Evolutionary conservation across 1,140 invertebrate species (phyloP), one percentile per base, ranked within the genome.

Genomic region (Colletes gigas): DNA sequence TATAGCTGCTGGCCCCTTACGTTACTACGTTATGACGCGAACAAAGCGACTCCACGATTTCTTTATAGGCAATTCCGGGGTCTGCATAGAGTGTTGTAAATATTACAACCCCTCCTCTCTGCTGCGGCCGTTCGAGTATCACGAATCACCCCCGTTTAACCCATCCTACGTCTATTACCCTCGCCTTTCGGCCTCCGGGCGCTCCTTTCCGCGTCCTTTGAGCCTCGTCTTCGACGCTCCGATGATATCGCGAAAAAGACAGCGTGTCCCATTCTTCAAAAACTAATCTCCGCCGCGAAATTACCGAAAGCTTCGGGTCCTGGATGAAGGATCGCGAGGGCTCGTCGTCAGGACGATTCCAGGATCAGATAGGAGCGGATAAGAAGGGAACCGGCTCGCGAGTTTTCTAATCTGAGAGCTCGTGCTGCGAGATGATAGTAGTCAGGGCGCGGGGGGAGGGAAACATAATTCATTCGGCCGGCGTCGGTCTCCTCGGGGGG

Each of bases 31-130:
- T 93, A 93, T 93, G 92, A 92, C 90, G 90, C 91, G 91, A 92
- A 93, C 92, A 92, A 93, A 92, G 91, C 91, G 90, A 92, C 86
- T 90, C 84, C 84, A 81, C 90, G 90, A 92, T 93, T 93, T 93
- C 91, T 92, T 93, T 93, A 92, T 93, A 93, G 92, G 92, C 92
- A 93, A 93, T 93, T 93, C 90, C 91, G 88, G 86, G 88, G 82
- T 90, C 90, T 89, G 86, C 87, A 86, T 88, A 85, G 85, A 89
- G 85, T 84, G 84, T 88, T 91, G 90, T 92, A 93, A 92, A 93
- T 92, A 92, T 91, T 88, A 85, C 84, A 81, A 54, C 66, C 68
- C 71, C 80, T 66, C n/a, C 41, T 71, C 50, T 30, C 30, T 63
- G 50, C 47, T 4, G 44, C 15, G 15, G 17, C 19, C 30, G n/a